A percentile compares a stretch with the other conserved stretches of the same genome.
These are phyloP conservation scores for Pelvicachromis taeniatus DNA, from an alignment of 2,113 vertebrate species.

Conservation along the genomic window DNA sequence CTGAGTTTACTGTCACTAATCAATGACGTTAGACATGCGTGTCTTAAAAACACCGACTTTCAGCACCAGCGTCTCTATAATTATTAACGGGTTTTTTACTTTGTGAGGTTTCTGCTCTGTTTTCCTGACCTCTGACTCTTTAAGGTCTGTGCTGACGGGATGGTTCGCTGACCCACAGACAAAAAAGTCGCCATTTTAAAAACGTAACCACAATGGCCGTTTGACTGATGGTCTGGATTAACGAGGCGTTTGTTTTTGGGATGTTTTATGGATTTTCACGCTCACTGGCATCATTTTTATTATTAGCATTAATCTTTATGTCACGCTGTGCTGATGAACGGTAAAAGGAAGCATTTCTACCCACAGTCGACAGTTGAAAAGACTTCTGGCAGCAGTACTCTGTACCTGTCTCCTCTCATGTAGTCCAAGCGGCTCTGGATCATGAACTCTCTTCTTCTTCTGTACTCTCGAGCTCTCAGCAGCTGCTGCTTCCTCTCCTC, in stretches of 20 bases:
- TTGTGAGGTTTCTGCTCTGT: neutral
- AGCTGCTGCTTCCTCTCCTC: constrained; percentile 86
- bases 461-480: constrained; percentile 79
- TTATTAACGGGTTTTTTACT: accelerated
- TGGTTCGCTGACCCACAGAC: neutral
- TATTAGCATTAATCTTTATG: no score
- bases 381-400: neutral
- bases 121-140: neutral
- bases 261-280: neutral
- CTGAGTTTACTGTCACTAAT: neutral
- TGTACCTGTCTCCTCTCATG: constrained; percentile 61
- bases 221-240: neutral
- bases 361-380: neutral
- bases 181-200: accelerated
- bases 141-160: neutral
- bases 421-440: constrained; percentile 82
- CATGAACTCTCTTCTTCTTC: constrained; percentile 81
- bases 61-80: neutral
- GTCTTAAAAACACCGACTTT: neutral
- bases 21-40: neutral
- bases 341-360: neutral
- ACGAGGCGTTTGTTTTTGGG: neutral
- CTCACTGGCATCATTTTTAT: neutral
- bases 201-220: neutral
- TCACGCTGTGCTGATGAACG: neutral